Evolutionary conservation across 2,797 vertebrate species (phyloP).

Genomic region (Betta splendens): DNA sequence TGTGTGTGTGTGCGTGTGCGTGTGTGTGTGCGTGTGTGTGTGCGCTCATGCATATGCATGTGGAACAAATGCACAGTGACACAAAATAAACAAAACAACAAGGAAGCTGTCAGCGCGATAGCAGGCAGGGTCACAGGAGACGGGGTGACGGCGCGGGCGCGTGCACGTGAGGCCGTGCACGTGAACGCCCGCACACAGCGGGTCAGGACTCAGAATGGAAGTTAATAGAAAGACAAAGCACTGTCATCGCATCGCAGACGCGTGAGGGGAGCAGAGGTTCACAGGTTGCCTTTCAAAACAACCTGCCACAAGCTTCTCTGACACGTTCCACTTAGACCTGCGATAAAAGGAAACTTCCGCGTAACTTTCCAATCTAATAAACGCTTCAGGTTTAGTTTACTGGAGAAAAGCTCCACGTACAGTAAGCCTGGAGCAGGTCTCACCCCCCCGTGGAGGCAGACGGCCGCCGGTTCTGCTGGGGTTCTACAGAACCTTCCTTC

Average conservation of each 20-base stretch:
- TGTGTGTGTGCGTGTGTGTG: conserved; percentile 21
- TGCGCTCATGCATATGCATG: conserved; percentile 57
- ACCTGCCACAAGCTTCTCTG: conserved; percentile 9
- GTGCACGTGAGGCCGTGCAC: background rate
- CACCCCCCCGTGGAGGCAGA: too few species aligned
- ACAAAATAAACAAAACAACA: conserved; percentile 67
- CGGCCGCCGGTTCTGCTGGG: background rate
- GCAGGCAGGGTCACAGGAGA: conserved; percentile 59
- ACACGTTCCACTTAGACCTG: conserved; percentile 15
- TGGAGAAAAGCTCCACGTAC: background rate
- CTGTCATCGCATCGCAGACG: conserved; percentile 30
- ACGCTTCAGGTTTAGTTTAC: background rate
- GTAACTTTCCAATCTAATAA: conserved; percentile 9
- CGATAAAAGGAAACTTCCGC: conserved; percentile 10
- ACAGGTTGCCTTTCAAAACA: conserved; percentile 35
- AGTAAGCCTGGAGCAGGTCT: too few species aligned
- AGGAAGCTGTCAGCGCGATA: conserved; percentile 54
- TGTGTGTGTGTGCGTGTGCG: conserved; percentile 15
- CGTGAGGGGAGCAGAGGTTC: conserved; percentile 15
- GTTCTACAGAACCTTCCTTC: too few species aligned
- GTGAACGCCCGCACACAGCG: conserved; percentile 24
- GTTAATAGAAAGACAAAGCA: conserved; percentile 42
- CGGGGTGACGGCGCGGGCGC: conserved; percentile 12
- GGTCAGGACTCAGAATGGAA: conserved; percentile 31
- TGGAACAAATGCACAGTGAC: conserved; percentile 47